Conservation (phyloP, 2,797 vertebrate species). For the Pitangus sulphuratus region DNA sequence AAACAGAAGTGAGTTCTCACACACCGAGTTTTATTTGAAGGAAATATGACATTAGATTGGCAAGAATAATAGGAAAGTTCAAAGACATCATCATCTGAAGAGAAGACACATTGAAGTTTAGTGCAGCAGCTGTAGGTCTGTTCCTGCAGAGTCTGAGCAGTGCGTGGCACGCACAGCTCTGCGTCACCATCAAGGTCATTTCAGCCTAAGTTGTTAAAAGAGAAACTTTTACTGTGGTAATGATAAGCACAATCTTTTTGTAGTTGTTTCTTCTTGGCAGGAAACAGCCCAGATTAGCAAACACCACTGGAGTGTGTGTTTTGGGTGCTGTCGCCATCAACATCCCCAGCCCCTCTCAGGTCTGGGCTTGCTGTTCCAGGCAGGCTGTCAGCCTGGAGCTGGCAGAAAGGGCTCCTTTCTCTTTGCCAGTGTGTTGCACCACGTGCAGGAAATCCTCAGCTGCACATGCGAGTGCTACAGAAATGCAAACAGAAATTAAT, state of each 20-base stretch:
- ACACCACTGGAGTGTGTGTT: background rate
- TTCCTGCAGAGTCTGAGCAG: background rate
- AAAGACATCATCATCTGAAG: background rate
- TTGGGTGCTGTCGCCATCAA: background rate
- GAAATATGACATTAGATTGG: background rate
- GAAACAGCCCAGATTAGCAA: background rate
- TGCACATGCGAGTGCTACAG: rapidly evolving
- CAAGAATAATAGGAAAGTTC: background rate
- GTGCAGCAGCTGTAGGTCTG: background rate
- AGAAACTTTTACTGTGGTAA: background rate
- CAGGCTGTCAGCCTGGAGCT: background rate
- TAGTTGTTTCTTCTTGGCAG: background rate
- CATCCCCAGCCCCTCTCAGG: rapidly evolving
- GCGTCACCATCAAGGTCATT: background rate
- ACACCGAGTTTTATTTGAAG: background rate
- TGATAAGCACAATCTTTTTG: background rate
- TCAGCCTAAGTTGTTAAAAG: background rate
- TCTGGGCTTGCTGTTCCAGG: rapidly evolving
- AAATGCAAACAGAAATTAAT: background rate
- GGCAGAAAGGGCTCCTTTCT: background rate
- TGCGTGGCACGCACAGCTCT: rapidly evolving
- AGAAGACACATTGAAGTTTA: rapidly evolving
- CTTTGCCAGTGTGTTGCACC: rapidly evolving
- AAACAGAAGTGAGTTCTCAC: background rate
- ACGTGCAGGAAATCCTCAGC: background rate